A percentile compares a stretch with the other conserved stretches of the same genome.
phyloP scores from a whole-genome alignment of 1,140 invertebrate species.

The Mactra quadrangularis region DNA sequence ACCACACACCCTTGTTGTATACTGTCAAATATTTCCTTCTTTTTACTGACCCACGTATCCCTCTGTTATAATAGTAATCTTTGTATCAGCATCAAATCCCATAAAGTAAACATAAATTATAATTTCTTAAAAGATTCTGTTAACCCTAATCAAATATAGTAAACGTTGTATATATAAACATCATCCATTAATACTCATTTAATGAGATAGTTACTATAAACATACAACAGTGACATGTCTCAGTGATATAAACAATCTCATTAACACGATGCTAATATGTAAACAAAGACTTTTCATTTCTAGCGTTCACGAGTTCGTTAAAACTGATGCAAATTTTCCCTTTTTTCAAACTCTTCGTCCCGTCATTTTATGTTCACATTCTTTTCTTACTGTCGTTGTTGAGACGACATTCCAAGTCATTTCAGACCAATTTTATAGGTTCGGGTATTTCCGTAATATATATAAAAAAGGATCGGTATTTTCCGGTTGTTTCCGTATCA shows the following conservation, averaged over 20 bases:
- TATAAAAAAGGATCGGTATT: background rate
- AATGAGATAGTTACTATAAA: constrained; percentile 43
- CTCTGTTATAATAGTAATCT: background rate
- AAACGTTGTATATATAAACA: constrained; percentile 45
- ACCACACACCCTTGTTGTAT: too few species aligned
- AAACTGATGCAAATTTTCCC: background rate
- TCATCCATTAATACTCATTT: constrained; percentile 52
- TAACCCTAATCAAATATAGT: constrained; percentile 45
- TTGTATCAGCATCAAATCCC: background rate
- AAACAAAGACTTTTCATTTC: constrained; percentile 40
- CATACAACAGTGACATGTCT: constrained; percentile 41
- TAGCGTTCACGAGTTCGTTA: too few species aligned
- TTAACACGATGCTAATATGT: constrained; percentile 27
- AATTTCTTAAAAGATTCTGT: constrained; percentile 36
- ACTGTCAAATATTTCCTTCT: too few species aligned
- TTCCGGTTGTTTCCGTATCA: background rate
- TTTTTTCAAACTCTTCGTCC: too few species aligned
- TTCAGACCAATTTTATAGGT: too few species aligned
- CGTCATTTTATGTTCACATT: too few species aligned
- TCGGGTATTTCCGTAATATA: too few species aligned
- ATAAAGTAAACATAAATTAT: constrained; percentile 40
- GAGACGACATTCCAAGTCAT: background rate
- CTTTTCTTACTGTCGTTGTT: background rate
- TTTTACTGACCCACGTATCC: too few species aligned
- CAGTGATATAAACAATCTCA: constrained; percentile 33